Evolutionary conservation across 2,888 invertebrate genomes (phyloP).

Genomic region (Julus scanicus): DNA sequence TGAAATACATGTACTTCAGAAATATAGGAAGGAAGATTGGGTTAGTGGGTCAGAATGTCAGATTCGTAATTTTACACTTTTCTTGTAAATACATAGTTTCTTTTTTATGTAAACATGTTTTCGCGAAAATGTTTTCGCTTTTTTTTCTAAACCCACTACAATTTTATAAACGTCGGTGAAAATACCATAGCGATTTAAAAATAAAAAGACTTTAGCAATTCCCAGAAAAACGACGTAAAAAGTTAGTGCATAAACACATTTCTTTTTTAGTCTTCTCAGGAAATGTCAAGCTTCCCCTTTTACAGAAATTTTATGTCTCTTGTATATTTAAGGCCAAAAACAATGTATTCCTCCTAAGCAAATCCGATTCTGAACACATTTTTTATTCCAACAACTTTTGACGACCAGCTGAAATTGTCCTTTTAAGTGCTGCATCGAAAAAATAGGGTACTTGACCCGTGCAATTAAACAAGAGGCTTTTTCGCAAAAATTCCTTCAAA

Average conservation of each 20-base stretch:
- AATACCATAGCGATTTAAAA: background rate
- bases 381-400: conserved; percentile 9
- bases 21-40: conserved; percentile 24
- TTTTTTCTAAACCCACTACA: background rate
- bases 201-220: background rate
- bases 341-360: conserved; percentile 39
- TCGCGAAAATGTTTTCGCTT: background rate
- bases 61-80: too few relatives aligned
- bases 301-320: background rate
- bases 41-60: conserved; percentile 35
- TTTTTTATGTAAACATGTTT: background rate
- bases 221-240: background rate
- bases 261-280: conserved; percentile 1
- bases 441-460: conserved; percentile 8
- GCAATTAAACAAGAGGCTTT: conserved; percentile 24
- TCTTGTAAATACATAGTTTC: too few relatives aligned
- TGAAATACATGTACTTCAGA: background rate
- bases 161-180: background rate
- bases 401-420: conserved; percentile 3
- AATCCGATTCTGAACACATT: background rate
- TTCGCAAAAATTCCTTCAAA: conserved; percentile 20
- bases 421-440: conserved; percentile 15
- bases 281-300: conserved; percentile 8
- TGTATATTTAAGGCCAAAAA: conserved; percentile 23
- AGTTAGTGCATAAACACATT: conserved; percentile 16